Conservation (phyloP, 2,113 vertebrate species). For the Balaenoptera acutorostrata region DNA sequence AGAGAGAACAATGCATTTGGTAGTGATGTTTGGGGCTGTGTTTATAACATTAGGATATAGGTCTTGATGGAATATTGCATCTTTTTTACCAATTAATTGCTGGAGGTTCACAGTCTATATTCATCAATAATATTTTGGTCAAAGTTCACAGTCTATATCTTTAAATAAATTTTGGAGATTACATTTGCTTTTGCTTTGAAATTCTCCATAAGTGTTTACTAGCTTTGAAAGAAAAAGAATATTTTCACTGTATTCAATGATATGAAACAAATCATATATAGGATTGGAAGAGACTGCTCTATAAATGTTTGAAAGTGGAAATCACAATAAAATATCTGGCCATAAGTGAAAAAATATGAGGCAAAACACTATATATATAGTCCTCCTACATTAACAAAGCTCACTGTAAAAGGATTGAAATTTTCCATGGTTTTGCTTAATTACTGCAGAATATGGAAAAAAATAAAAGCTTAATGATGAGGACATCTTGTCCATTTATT, state of each 20-base stretch:
- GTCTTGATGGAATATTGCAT: background rate
- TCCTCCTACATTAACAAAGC: background rate
- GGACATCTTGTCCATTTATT: background rate
- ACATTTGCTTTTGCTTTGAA: background rate
- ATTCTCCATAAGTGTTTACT: background rate
- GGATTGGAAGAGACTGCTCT: background rate
- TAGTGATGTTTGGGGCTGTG: background rate
- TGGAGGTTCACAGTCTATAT: background rate
- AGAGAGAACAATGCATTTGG: background rate
- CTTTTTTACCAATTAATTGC: background rate
- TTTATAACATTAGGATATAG: background rate
- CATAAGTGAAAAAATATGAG: background rate
- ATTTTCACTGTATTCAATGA: background rate
- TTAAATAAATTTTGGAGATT: background rate
- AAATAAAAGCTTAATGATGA: slow-evolving; percentile 33
- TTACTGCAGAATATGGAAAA: background rate
- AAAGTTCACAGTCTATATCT: background rate
- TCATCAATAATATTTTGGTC: background rate
- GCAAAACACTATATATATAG: background rate
- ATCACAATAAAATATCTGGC: background rate
- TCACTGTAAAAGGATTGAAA: background rate
- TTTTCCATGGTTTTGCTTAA: background rate
- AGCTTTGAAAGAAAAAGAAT: background rate
- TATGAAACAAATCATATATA: background rate
- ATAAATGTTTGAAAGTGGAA: background rate